Evolutionary conservation across 2,888 invertebrate genomes (phyloP), one percentile per base, ranked within the genome.

Genomic region (Pheosia tremula): DNA sequence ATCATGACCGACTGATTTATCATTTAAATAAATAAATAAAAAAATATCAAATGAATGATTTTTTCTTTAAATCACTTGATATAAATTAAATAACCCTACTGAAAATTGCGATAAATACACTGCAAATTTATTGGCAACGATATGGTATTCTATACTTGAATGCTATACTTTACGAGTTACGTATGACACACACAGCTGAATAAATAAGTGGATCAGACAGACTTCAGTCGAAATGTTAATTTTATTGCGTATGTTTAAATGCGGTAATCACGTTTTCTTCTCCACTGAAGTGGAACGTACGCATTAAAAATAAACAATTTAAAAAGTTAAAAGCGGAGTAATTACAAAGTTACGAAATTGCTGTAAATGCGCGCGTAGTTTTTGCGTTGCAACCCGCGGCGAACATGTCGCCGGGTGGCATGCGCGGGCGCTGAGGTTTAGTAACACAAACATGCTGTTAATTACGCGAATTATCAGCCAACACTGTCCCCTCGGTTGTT

Each of bases 381-480:
- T 89, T 89, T 90, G 87, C 82, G 66, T 71, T 67, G 68, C 72
- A 47, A 57, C 54, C 57, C 59, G 59, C 73, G 79, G 71, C 76
- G 82, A 83, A 83, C 82, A 85, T 84, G 85, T 79, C 77, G 77
- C 75, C 74, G 62, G 69, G 80, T 77, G 74, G 78, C 80, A 77
- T 83, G 81, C 81, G 79, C 74, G 61, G 59, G 62, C 72, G 75
- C 79, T 64, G 71, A 68, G 78, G 75, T 78, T 80, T 77, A 81
- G 76, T 79, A 81, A 80, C 78, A 79, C 82, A 84, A 81, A 81
- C 83, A 85, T 78, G 83, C 80, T 75, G 82, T 81, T 89, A 91
- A 90, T 92, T 90, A 83, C 85, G 66, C 72, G 79, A 86, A 89
- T 90, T 86, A 88, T 81, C 82, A 82, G 79, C 82, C 82, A 81